Base-by-base conservation (phyloP, 2,797 vertebrate species). In the Crenichthys baileyi region DNA sequence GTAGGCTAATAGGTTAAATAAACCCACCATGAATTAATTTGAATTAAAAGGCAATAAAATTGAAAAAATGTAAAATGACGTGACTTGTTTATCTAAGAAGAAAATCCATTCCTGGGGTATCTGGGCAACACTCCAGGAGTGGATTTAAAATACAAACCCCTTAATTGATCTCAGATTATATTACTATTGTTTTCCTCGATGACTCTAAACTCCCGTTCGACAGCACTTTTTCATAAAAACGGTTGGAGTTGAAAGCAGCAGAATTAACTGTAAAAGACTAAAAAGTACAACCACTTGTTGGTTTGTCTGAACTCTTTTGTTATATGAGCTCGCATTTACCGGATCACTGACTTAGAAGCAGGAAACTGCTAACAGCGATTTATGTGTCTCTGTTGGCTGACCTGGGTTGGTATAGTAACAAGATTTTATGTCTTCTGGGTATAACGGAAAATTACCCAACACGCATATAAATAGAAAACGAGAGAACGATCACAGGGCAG, bases 371-470 rank as follows among this genome's bases (percentile, higher is more conserved):
- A 9, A 70, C 22, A n/a, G 46, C 36, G 36, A 81, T 71, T 26
- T 11, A 63, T 29, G 48, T 51, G 44, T 63, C 63, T 44, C 5
- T 11, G 48, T 58, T 81, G 46, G 48, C 20, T 74, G 41, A 74
- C 68, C 68, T 79, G 53, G n/a, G 75, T 72, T 80, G 75, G 5
- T n/a, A 81, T 72, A 56, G 65, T 73, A 80, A 79, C 81, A 24
- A n/a, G 51, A 48, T 48, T 48, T 85, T 68, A 50, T 58, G 70
- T 16, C 73, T 8, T 31, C 4, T 36, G 22, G 53, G 55, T 22
- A 13, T 73, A 50, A 55, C 85, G 73, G 58, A 48, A 78, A 80
- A 55, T 11, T 0, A 58, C 15, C 16, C 61, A 41, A 51, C 11
- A 68, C 8, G 5, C 0, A 60, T 51, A 26, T 13, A 60, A 73